A percentile compares a stretch with the other conserved stretches of the same genome.
These are phyloP conservation scores for Saimiri boliviensis DNA, from an alignment of 2,113 vertebrate genomes.

Conservation along the genomic window DNA sequence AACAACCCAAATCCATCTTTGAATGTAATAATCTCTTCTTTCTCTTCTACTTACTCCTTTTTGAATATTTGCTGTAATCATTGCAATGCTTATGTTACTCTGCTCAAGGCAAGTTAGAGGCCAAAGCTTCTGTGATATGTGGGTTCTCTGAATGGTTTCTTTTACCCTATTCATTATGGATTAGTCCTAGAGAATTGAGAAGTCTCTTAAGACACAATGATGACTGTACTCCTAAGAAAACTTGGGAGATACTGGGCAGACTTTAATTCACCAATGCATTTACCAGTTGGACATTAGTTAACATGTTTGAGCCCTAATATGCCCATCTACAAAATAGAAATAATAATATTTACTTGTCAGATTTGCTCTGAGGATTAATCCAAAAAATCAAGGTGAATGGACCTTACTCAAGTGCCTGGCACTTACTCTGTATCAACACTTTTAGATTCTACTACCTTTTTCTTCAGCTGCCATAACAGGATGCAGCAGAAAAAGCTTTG, in stretches of 20 bases:
- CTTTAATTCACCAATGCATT: not conserved
- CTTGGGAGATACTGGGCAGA: not conserved
- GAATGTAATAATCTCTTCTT: not conserved
- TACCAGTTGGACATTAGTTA: conserved; percentile 29
- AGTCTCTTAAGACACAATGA: not conserved
- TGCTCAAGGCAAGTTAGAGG: not conserved
- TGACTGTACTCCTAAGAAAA: not conserved
- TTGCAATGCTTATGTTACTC: not conserved
- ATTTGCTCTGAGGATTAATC: conserved; percentile 34
- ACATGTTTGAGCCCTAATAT: conserved; percentile 9
- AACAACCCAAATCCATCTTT: not conserved
- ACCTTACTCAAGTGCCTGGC: not conserved
- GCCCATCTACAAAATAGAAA: not conserved
- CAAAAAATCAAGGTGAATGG: not conserved
- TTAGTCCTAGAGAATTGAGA: not conserved
- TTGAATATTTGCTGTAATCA: not conserved
- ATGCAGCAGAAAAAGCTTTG: not conserved
- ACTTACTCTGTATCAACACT: not conserved
- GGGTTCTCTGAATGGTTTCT: not conserved
- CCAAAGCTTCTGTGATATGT: not conserved
- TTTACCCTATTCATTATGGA: not conserved
- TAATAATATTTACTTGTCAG: not conserved
- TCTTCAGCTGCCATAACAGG: not conserved
- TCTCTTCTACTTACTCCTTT: not conserved
- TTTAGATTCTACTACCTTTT: conserved; percentile 25